Evolutionary conservation across 2,113 vertebrate species (phyloP).

Genomic region (Gila orcuttii): DNA sequence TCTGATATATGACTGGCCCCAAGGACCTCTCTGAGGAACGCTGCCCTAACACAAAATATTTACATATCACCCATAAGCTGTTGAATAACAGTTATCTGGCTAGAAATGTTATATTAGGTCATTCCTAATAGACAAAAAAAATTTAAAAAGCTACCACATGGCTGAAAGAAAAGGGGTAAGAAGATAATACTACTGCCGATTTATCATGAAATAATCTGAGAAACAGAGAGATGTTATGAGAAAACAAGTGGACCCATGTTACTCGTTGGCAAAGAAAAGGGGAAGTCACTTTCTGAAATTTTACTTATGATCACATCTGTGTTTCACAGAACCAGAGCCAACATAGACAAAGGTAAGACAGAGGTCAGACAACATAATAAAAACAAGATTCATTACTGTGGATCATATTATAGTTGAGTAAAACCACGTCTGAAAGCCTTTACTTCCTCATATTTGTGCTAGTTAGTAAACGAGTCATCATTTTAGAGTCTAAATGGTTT

Average conservation of each 20-base stretch:
- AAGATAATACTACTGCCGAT: neutral
- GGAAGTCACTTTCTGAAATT: neutral
- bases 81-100: neutral
- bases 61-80: neutral
- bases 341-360: constrained; percentile 14
- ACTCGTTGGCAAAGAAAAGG: neutral
- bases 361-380: constrained; percentile 19
- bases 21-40: neutral
- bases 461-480: neutral
- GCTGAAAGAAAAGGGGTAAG: neutral
- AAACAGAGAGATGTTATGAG: neutral
- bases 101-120: neutral
- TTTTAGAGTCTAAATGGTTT: neutral
- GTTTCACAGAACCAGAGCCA: constrained; percentile 8
- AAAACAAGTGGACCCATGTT: neutral
- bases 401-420: neutral
- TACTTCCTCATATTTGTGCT: neutral
- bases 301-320: neutral
- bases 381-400: neutral
- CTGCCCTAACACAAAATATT: neutral
- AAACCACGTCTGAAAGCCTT: neutral
- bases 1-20: neutral
- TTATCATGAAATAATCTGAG: neutral
- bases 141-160: neutral
- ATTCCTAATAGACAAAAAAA: neutral